Evolutionary conservation across 1,140 invertebrate species (phyloP).

Genomic region (Druon quercuslanigerum): DNA sequence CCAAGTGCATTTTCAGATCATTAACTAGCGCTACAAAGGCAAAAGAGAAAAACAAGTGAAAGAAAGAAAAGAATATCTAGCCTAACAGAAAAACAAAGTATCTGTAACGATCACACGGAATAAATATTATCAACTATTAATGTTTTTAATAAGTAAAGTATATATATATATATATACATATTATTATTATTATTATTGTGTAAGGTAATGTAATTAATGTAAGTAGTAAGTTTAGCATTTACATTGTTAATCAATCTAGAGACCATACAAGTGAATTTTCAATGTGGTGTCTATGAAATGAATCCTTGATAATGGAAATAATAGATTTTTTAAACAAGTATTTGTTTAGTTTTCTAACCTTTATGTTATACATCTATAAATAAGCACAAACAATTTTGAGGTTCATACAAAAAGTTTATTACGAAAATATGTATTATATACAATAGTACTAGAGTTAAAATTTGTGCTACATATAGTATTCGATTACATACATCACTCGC

Average conservation of each 20-base stretch:
- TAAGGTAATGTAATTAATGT: conserved; percentile 64
- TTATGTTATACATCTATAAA: conserved; percentile 22
- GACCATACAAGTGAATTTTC: conserved; percentile 61
- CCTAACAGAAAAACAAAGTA: conserved; percentile 1
- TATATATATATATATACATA: no score
- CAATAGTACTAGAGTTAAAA: conserved; percentile 19
- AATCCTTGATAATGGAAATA: conserved; percentile 61
- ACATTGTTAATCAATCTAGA: conserved; percentile 63
- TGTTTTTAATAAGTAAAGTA: conserved; percentile 41
- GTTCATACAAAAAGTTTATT: conserved; percentile 39
- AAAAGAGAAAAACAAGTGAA: neutral
- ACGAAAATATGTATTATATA: conserved; percentile 19
- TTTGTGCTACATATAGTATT: neutral
- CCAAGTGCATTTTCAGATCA: neutral
- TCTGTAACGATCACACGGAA: conserved; percentile 16
- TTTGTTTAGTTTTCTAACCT: conserved; percentile 2
- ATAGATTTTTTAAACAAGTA: conserved; percentile 65
- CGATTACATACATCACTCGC: neutral
- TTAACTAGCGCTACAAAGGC: neutral
- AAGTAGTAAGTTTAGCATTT: conserved; percentile 63
- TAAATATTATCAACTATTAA: conserved; percentile 10
- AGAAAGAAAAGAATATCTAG: neutral
- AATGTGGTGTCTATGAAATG: conserved; percentile 62
- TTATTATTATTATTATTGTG: conserved; percentile 46
- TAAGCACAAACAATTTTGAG: conserved; percentile 30